Evolutionary conservation across 1,140 invertebrate species (phyloP).

Genomic region (Anastrepha obliqua): DNA sequence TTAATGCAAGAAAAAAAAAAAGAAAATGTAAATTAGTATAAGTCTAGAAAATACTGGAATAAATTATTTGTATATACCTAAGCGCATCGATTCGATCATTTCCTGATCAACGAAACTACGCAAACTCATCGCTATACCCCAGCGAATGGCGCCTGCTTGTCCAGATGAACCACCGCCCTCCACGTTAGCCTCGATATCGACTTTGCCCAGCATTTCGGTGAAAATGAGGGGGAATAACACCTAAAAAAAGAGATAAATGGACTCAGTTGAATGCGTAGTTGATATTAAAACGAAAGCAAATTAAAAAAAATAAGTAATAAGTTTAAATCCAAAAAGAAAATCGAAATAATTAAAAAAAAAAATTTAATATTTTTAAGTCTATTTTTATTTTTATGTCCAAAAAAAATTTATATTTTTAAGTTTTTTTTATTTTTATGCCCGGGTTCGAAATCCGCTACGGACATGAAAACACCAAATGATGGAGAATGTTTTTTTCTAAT

Average conservation of each 20-base stretch:
- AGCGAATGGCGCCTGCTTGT: constrained; percentile 89
- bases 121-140: constrained; percentile 87
- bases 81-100: constrained; percentile 88
- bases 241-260: constrained; percentile 75
- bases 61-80: constrained; percentile 78
- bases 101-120: constrained; percentile 87
- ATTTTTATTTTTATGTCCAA: too few species aligned
- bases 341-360: too few species aligned
- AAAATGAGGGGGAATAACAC: constrained; percentile 91
- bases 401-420: too few species aligned
- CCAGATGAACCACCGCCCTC: constrained; percentile 82
- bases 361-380: too few species aligned
- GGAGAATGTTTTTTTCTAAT: too few species aligned
- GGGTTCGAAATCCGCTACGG: too few species aligned
- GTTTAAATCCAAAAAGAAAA: too few species aligned
- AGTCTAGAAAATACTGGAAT: neutral
- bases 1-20: neutral
- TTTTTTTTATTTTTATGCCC: too few species aligned
- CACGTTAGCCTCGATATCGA: constrained; percentile 89
- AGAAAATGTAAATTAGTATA: neutral
- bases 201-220: constrained; percentile 82
- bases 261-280: too few species aligned
- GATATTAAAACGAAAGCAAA: too few species aligned
- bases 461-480: too few species aligned
- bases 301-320: too few species aligned